These are phyloP conservation scores for Minunthozetes semirufus DNA, from an alignment of 2,888 invertebrate genomes.

Conservation along the genomic window DNA sequence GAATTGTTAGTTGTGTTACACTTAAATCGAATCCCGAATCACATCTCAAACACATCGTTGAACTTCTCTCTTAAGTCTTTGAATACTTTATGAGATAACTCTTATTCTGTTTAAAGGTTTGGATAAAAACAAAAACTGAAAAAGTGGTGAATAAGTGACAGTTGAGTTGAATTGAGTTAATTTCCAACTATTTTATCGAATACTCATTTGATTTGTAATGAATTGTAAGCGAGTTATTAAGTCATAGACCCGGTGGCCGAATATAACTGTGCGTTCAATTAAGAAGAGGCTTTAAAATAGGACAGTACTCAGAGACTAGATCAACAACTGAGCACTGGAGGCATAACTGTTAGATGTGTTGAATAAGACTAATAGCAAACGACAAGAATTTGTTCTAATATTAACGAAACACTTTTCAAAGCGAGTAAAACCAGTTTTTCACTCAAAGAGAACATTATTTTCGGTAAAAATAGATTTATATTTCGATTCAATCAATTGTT, in stretches of 20 bases:
- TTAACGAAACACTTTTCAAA: slow-evolving; percentile 1
- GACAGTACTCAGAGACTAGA: background rate
- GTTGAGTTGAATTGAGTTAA: too few relatives aligned
- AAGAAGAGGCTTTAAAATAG: slow-evolving; percentile 9
- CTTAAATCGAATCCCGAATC: too few relatives aligned
- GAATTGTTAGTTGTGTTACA: background rate
- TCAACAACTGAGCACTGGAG: slow-evolving; percentile 10
- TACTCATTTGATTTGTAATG: background rate
- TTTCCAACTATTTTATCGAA: too few relatives aligned
- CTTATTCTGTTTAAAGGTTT: too few relatives aligned
- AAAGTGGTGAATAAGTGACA: too few relatives aligned
- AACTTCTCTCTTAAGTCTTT: too few relatives aligned
- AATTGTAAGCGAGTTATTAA: slow-evolving; percentile 1
- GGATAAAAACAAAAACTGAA: too few relatives aligned
- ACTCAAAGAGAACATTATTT: background rate
- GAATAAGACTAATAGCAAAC: background rate
- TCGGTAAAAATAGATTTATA: background rate
- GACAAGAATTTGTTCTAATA: background rate
- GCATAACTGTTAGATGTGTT: background rate
- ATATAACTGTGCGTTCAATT: background rate
- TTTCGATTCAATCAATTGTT: background rate
- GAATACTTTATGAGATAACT: too few relatives aligned
- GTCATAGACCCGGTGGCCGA: slow-evolving; percentile 17
- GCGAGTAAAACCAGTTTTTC: slow-evolving; percentile 10
- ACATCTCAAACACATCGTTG: too few relatives aligned